Base-by-base conservation (phyloP, 2,113 vertebrate genomes). In the Argyrosomus japonicus region DNA sequence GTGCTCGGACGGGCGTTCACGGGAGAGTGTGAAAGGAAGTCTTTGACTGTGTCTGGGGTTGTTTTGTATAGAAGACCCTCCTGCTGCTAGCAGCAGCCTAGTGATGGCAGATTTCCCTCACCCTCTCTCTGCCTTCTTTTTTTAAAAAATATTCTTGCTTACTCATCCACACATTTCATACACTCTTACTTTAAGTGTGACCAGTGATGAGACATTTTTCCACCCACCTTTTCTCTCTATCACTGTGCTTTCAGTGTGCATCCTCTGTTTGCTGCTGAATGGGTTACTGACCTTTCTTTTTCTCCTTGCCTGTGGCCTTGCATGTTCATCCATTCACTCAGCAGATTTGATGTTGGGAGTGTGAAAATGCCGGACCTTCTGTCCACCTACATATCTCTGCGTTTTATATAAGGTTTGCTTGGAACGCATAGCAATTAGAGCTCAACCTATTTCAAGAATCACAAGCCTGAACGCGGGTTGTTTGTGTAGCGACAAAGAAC, bases 1-100 rank as follows among this genome's bases (percentile, higher is more conserved):
- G 87, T 50, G 70, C 63, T 21, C 5, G 48, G 77, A 85, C 54
- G 23, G 60, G 64, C 72, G 36, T 86, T 88, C 75, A 83, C 10
- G 17, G 32, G 85, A 57, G 82, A 82, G 82, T 88, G 87, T 93
- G 88, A 93, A 93, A 92, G 84, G 84, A 89, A 86, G 90, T 86
- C 91, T 92, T 93, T 92, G 87, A 91, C 89, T 79, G 79, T 77
- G 80, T 89, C 89, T 90, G 84, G 84, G 81, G 81, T 72, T 85
- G 86, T 93, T 91, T 91, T 90, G 86, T 90, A 54, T 80, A 50
- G 81, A 76, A 67, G 83, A 86, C 74, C 86, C 84, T 90, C 88
- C 91, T 81, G 91, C 90, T 90, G 90, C 64, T 84, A 62, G 75
- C 51, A 81, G 85, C 36, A 85, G 83, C 88, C 89, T n/a, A 78